Percentiles rank a stretch among this genome's conserved stretches.
phyloP scores from a whole-genome alignment of 2,113 vertebrate genomes.

The Electrona antarctica region DNA sequence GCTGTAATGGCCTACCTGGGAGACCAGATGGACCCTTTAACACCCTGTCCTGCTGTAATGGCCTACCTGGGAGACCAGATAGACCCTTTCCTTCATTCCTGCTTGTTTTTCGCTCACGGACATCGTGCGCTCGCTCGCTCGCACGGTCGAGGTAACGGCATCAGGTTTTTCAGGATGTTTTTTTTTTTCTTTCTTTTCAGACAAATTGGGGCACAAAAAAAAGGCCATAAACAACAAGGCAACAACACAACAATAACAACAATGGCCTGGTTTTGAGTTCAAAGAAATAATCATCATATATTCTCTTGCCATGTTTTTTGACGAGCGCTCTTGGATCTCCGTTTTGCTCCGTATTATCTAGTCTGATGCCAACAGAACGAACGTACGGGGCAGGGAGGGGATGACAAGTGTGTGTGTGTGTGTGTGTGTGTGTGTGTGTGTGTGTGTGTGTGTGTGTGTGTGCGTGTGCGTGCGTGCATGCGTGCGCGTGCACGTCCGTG shows the following conservation, averaged over 20 bases:
- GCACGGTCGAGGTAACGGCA: no score
- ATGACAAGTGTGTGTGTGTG: slow-evolving; percentile 67
- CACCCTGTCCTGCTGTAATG: no score
- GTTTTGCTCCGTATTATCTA: slow-evolving; percentile 75
- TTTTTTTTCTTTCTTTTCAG: slow-evolving; percentile 38
- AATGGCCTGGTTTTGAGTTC: slow-evolving; percentile 76
- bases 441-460: no score
- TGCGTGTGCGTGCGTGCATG: no score
- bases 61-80: no score
- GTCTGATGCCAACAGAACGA: slow-evolving; percentile 75
- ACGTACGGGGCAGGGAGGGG: slow-evolving; percentile 62
- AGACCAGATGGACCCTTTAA: no score
- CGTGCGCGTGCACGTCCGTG: slow-evolving; percentile 28
- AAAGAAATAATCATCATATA: slow-evolving; percentile 75
- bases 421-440: no score
- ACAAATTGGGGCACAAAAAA: slow-evolving; percentile 74
- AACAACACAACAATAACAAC: slow-evolving; percentile 33
- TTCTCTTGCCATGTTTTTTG: slow-evolving; percentile 68
- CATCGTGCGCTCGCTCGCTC: no score
- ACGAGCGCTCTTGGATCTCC: slow-evolving; percentile 72
- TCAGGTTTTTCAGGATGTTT: slow-evolving; percentile 21
- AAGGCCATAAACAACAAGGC: background rate
- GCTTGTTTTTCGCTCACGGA: no score
- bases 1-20: no score
- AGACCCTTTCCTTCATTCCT: no score